Conservation (phyloP, 2,113 vertebrate genomes). For the Notiomystis cincta region DNA sequence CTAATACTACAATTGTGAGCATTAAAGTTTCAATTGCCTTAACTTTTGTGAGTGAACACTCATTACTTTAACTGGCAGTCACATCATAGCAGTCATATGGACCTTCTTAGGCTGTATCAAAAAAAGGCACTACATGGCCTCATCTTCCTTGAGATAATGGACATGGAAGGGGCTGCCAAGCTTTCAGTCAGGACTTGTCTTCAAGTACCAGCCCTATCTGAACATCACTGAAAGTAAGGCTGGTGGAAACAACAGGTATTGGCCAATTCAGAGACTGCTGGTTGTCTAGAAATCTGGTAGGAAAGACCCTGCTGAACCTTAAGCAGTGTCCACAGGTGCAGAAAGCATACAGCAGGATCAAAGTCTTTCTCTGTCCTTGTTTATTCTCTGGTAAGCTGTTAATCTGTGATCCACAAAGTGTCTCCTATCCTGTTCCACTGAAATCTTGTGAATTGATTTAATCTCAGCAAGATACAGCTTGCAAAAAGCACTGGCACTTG, state of each 20-base stretch:
- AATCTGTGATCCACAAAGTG: accelerated
- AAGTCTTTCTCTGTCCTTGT: not conserved
- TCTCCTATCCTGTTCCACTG: not conserved
- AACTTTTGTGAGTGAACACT: not conserved
- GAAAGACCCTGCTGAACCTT: not conserved
- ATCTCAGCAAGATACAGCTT: not conserved
- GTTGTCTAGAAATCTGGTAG: not conserved
- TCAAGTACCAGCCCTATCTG: not conserved
- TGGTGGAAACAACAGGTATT: not conserved
- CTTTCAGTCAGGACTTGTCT: not conserved
- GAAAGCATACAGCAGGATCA: not conserved
- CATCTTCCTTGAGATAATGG: not conserved
- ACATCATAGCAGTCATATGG: not conserved
- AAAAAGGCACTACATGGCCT: not conserved
- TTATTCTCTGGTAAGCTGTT: not conserved
- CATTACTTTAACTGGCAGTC: not conserved
- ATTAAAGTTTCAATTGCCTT: not conserved
- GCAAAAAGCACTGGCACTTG: not conserved
- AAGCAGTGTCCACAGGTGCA: not conserved
- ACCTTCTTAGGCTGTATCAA: not conserved
- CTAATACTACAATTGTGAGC: not conserved
- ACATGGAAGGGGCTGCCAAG: not conserved
- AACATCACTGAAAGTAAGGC: not conserved
- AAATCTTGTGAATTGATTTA: not conserved
- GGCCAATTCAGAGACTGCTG: not conserved